phyloP scores from a whole-genome alignment of 2,113 vertebrate species.

The Collichthys lucidus region DNA sequence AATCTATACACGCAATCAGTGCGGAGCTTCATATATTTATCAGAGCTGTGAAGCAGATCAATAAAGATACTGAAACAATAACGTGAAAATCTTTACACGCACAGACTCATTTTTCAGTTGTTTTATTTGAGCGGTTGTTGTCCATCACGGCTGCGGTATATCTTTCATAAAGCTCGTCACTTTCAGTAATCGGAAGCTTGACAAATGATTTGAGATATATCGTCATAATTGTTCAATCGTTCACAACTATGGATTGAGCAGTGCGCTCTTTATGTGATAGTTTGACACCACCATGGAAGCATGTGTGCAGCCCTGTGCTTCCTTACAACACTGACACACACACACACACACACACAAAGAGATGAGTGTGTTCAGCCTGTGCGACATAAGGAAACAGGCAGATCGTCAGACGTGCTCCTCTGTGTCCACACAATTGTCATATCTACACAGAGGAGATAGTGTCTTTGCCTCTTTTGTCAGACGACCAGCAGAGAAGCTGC shows the following conservation, averaged over 20 bases:
- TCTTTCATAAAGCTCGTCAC: constrained; percentile 15
- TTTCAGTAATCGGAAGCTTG: constrained; percentile 18
- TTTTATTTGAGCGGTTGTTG: constrained; percentile 19
- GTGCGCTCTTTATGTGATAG: constrained; percentile 6
- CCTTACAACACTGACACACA: constrained; percentile 2
- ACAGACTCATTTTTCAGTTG: constrained; percentile 17
- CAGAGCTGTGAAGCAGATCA: constrained; percentile 66
- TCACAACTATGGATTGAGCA: not conserved
- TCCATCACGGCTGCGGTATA: constrained; percentile 14
- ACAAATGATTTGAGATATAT: constrained; percentile 19
- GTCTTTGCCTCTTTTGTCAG: constrained; percentile 69
- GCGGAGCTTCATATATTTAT: constrained; percentile 65
- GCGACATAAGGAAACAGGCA: constrained; percentile 59
- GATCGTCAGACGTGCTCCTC: constrained; percentile 52
- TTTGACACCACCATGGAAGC: constrained; percentile 13
- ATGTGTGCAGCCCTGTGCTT: constrained; percentile 14
- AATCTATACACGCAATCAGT: constrained; percentile 80
- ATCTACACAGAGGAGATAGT: constrained; percentile 70
- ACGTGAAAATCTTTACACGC: constrained; percentile 55
- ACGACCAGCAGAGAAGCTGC: constrained; percentile 65
- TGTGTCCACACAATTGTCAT: constrained; percentile 70
- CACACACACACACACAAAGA: constrained; percentile 25
- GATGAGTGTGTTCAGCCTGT: constrained; percentile 52
- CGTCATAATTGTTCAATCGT: constrained; percentile 11
- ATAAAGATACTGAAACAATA: constrained; percentile 66